These are phyloP conservation scores for Clupea harengus DNA, from an alignment of 2,113 vertebrate species.

Conservation along the genomic window DNA sequence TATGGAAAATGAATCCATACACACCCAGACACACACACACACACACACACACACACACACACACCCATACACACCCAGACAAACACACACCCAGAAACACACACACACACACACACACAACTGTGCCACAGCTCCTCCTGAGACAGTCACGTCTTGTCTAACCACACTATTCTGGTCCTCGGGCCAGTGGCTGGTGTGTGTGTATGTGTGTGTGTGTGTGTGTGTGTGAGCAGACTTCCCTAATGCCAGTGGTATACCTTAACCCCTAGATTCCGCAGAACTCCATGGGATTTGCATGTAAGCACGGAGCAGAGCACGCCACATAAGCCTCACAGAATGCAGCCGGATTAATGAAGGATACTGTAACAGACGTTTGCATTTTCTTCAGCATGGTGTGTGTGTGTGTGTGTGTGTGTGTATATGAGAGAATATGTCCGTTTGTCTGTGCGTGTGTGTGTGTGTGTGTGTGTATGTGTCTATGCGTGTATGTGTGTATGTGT, in stretches of 20 bases:
- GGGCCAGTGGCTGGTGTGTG: neutral
- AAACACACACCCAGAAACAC: neutral
- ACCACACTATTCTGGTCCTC: neutral
- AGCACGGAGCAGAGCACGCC: neutral
- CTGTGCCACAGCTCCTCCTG: neutral
- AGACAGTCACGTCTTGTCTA: neutral
- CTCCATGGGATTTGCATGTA: neutral
- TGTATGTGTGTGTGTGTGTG: slow-evolving; percentile 38
- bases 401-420: neutral
- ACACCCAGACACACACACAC: neutral
- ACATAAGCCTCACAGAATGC: neutral
- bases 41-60: neutral
- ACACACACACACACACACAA: neutral
- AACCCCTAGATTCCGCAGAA: neutral
- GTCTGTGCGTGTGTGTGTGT: slow-evolving; percentile 29
- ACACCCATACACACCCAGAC: neutral
- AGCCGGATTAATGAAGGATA: neutral
- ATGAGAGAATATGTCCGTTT: slow-evolving; percentile 1
- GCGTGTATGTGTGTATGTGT: slow-evolving; percentile 5
- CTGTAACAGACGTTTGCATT: neutral
- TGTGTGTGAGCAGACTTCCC: slow-evolving; percentile 25
- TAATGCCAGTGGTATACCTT: neutral
- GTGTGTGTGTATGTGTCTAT: slow-evolving; percentile 38
- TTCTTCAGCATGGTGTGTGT: neutral
- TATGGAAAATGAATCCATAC: neutral